These are phyloP conservation scores for Drosophila guanche DNA, from an alignment of 1,140 invertebrate species.

Conservation along the genomic window DNA sequence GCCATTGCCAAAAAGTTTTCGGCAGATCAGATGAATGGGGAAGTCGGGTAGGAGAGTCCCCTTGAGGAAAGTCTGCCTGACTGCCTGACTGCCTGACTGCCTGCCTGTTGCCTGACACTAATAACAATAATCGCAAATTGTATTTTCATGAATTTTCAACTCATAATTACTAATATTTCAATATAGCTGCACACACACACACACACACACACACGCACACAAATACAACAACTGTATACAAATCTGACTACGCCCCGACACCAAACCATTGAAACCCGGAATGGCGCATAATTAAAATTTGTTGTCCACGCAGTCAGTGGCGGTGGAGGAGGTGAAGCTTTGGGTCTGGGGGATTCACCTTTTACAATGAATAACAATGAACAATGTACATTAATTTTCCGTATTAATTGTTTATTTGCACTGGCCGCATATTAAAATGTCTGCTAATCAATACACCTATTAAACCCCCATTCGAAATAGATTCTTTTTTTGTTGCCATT, in stretches of 20 bases:
- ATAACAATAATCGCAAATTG: slow-evolving; percentile 82
- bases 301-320: slow-evolving; percentile 36
- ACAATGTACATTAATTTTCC: slow-evolving; percentile 81
- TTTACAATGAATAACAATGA: slow-evolving; percentile 79
- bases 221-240: slow-evolving; percentile 51
- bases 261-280: slow-evolving; percentile 44
- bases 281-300: slow-evolving; percentile 77
- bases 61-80: slow-evolving; percentile 27
- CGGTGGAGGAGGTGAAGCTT: background rate
- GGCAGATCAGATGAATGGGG: slow-evolving; percentile 2
- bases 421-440: slow-evolving; percentile 72
- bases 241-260: slow-evolving; percentile 16
- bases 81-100: slow-evolving; percentile 32
- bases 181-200: slow-evolving; percentile 23
- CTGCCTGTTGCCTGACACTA: slow-evolving; percentile 70
- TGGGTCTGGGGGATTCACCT: slow-evolving; percentile 30
- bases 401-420: slow-evolving; percentile 78
- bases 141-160: slow-evolving; percentile 81
- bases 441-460: slow-evolving; percentile 61
- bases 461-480: slow-evolving; percentile 49
- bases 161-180: slow-evolving; percentile 79
- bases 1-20: slow-evolving; percentile 58
- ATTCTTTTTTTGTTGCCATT: slow-evolving; percentile 48
- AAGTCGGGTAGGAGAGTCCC: slow-evolving; percentile 3
- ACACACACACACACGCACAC: slow-evolving; percentile 33